Base-by-base conservation (phyloP, 2,888 invertebrate species). In the Drosophila sordidapex region DNA sequence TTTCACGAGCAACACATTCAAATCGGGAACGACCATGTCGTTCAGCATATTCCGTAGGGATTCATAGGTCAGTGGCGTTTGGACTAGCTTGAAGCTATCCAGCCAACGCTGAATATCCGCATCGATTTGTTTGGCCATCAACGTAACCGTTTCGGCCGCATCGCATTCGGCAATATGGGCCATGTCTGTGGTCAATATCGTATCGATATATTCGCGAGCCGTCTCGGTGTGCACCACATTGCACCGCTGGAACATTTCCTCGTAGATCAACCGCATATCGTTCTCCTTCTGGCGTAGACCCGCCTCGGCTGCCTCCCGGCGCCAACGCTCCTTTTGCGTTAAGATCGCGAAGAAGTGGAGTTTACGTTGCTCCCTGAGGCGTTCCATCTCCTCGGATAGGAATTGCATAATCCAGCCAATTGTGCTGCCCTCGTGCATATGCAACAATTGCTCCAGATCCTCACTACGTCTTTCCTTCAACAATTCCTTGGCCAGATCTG, bases 301-400 rank as follows among this genome's bases (percentile, higher is more conserved):
- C 3, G 96, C 96, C 92, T 97, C 97, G 11, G 95, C 95, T 0
- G 97, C 97, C 92, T 98, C 97, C 0, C 96, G 94, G 90, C 95
- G 95, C 76, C 95, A 94, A 75, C 97, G 94, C 84, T 97, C 96
- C 36, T 96, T 94, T 86, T 97, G 97, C 0, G 97, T 96, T 46
- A 97, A 93, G 80, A 97, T 94, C 33, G 96, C 95, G 90, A 96
- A 95, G 0, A 97, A 97, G 83, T 98, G 97, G 18, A 96, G 95
- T 68, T 95, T 94, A 8, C 97, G 94, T 91, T 98, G 97, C 81
- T 97, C 96, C 74, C 96, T 94, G 2, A 98, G 93, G 15, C 97
- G 94, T 15, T 95, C 92, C 76, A 97, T 93, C 92, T 98, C 98
- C 91, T 97, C 96, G 91, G 96, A 95, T 21, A 98, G 93, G 91